A percentile compares a stretch with the other conserved stretches of the same genome.
Evolutionary conservation across 2,797 vertebrate genomes (phyloP).

Genomic region (Meriones psammophilus): DNA sequence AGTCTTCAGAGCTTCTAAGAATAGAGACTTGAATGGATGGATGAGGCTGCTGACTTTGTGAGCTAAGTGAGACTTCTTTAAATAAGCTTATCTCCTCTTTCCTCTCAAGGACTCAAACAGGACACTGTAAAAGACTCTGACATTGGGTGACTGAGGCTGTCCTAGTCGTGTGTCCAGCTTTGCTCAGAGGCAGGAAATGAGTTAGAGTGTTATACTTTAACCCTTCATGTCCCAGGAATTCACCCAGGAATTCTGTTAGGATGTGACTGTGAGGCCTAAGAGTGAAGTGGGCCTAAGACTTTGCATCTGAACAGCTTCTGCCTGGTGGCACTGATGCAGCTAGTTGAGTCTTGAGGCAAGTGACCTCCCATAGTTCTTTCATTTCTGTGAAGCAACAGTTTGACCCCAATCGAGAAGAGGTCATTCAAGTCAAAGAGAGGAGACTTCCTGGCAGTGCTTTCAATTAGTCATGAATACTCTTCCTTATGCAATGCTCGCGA

Average conservation of each 20-base stretch:
- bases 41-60: conserved; percentile 58
- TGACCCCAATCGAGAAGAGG: neutral
- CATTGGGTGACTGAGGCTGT: neutral
- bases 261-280: neutral
- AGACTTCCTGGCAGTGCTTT: neutral
- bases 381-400: neutral
- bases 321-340: neutral
- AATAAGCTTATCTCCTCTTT: conserved; percentile 62
- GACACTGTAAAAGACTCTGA: conserved; percentile 5
- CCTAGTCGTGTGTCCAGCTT: neutral
- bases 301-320: neutral
- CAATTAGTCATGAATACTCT: conserved; percentile 32
- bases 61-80: conserved; percentile 61
- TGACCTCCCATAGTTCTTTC: conserved; percentile 34
- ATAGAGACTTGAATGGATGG: conserved; percentile 35
- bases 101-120: conserved; percentile 57
- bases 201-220: neutral
- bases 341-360: neutral
- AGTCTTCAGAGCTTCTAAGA: conserved; percentile 57
- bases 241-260: neutral
- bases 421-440: conserved; percentile 45
- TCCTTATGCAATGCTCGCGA: conserved; percentile 31
- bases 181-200: neutral
- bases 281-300: neutral
- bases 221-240: neutral